A percentile compares a stretch with the other conserved stretches of the same genome.
Conservation (phyloP, 2,113 vertebrate genomes). For the Leucopternis melanops region DNA sequence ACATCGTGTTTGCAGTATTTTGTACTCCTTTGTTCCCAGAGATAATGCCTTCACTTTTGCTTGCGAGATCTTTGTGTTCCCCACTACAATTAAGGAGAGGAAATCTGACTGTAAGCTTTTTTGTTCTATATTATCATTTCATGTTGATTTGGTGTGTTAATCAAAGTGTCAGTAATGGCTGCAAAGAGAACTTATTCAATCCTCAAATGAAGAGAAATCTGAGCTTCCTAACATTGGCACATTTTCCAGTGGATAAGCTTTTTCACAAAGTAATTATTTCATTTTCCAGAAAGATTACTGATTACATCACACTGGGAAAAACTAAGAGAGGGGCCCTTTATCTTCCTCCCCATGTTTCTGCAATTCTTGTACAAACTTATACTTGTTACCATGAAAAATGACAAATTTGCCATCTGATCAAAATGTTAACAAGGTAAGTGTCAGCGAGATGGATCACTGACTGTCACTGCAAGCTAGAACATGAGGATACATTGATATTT, state of each 20-base stretch:
- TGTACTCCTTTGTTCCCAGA: background rate
- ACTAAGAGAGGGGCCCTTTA: constrained; percentile 58
- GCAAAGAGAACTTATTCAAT: constrained; percentile 41
- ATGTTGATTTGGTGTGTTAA: constrained; percentile 50
- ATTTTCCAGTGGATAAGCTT: constrained; percentile 66
- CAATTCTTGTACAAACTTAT: constrained; percentile 79
- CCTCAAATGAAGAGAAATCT: constrained; percentile 73
- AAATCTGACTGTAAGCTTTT: constrained; percentile 14
- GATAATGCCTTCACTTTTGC: background rate
- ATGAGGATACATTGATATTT: constrained; percentile 91
- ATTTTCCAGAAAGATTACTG: constrained; percentile 70
- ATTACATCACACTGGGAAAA: constrained; percentile 67
- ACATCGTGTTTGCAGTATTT: background rate
- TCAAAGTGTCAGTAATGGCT: constrained; percentile 63
- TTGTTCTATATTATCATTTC: constrained; percentile 43
- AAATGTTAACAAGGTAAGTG: constrained; percentile 93
- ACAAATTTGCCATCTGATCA: constrained; percentile 89
- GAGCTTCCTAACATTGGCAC: constrained; percentile 46
- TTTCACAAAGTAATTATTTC: constrained; percentile 73
- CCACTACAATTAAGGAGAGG: background rate
- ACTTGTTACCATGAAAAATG: constrained; percentile 83
- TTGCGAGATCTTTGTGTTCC: background rate
- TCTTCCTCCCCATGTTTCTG: constrained; percentile 73
- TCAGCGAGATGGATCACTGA: constrained; percentile 88
- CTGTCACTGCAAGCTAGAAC: constrained; percentile 81